A percentile compares a stretch with the other conserved stretches of the same genome.
phyloP scores from a whole-genome alignment of 2,888 invertebrate genomes.

The Odontocerum albicorne region DNA sequence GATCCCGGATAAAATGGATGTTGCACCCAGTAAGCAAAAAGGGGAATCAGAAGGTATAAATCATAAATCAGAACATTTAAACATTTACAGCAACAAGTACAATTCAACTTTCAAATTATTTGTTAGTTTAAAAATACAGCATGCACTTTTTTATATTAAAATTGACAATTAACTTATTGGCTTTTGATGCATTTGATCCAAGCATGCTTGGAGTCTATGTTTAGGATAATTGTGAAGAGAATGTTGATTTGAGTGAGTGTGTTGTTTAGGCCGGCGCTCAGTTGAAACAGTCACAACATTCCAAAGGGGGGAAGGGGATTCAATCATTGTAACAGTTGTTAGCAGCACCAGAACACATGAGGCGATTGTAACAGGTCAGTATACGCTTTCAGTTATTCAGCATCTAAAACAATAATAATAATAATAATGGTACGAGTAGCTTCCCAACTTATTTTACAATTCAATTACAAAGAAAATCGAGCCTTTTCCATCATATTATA shows the following conservation, averaged over 20 bases:
- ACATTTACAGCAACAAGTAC: constrained; percentile 2
- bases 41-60: constrained; percentile 35
- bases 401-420: not conserved
- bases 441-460: not conserved
- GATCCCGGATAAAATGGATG: constrained; percentile 35
- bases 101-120: not conserved
- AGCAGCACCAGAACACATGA: constrained; percentile 65
- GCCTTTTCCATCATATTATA: too few species aligned
- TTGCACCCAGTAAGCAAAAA: constrained; percentile 27
- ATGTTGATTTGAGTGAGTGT: constrained; percentile 22
- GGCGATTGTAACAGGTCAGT: constrained; percentile 66
- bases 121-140: not conserved
- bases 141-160: constrained; percentile 2
- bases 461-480: not conserved
- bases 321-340: constrained; percentile 58
- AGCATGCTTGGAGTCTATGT: constrained; percentile 20
- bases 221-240: constrained; percentile 12
- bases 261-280: constrained; percentile 55
- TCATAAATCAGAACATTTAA: not conserved
- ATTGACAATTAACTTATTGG: constrained; percentile 7
- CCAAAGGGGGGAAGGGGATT: constrained; percentile 54
- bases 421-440: too few species aligned
- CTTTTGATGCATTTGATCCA: constrained; percentile 16
- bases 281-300: constrained; percentile 59
- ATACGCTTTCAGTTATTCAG: constrained; percentile 11